phyloP scores from a whole-genome alignment of 2,797 vertebrate species.

The Peromyscus eremicus region DNA sequence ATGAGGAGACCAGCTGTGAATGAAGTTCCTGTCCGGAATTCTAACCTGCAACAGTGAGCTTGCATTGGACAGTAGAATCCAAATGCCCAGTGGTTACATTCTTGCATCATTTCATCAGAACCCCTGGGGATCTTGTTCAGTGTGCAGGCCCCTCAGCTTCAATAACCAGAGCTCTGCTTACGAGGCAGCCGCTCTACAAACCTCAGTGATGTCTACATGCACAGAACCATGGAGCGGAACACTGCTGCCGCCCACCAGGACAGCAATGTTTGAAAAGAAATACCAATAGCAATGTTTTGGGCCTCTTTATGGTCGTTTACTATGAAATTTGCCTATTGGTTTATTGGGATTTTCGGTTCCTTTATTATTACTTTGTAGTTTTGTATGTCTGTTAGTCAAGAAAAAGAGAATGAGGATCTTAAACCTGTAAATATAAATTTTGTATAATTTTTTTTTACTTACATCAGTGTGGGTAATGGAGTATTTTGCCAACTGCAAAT shows the following conservation, averaged over 20 bases:
- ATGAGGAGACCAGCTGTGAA: background rate
- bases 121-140: background rate
- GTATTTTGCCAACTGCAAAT: constrained; percentile 15
- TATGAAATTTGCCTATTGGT: constrained; percentile 33
- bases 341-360: background rate
- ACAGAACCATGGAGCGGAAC: background rate
- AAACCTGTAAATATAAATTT: constrained; percentile 34
- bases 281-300: background rate
- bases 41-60: background rate
- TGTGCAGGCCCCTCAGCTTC: background rate
- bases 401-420: constrained; percentile 27
- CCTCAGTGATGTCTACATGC: background rate
- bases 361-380: constrained; percentile 17
- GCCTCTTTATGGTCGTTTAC: background rate
- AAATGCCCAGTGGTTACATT: background rate
- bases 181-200: too few species aligned
- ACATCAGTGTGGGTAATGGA: background rate
- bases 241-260: background rate
- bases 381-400: background rate
- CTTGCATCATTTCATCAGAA: background rate
- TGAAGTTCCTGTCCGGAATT: background rate
- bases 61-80: background rate
- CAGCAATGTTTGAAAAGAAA: background rate
- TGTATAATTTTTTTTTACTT: constrained; percentile 9
- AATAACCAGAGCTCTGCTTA: background rate